A percentile compares a stretch with the other conserved stretches of the same genome.
Evolutionary conservation across 2,888 invertebrate species (phyloP).

Genomic region (Cetonia aurata): DNA sequence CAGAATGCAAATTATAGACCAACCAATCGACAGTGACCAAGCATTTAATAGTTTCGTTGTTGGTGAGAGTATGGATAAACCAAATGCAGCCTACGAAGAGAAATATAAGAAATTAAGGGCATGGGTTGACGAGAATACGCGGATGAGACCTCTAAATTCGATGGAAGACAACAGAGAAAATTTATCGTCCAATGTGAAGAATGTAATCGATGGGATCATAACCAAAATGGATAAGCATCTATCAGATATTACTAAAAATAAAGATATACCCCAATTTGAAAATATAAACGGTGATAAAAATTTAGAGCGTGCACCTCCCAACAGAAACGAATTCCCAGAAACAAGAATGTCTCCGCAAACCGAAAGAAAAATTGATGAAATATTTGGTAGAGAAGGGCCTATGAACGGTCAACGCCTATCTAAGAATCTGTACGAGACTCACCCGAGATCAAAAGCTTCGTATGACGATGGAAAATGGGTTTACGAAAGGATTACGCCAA

Average conservation of each 20-base stretch:
- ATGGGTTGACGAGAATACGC: constrained; percentile 45
- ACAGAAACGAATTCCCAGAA: constrained; percentile 36
- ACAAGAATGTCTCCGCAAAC: constrained; percentile 32
- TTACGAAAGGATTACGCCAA: constrained; percentile 20
- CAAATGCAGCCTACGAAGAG: constrained; percentile 42
- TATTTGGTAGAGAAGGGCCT: constrained; percentile 6
- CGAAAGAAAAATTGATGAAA: constrained; percentile 24
- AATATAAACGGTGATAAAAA: constrained; percentile 35
- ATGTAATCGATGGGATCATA: constrained; percentile 43
- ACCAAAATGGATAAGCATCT: no score
- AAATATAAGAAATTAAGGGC: constrained; percentile 46
- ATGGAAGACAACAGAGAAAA: constrained; percentile 10
- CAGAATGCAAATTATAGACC: no score
- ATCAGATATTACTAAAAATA: no score
- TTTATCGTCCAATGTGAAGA: constrained; percentile 45
- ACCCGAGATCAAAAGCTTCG: constrained; percentile 21
- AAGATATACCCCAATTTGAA: constrained; percentile 12
- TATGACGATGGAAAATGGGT: constrained; percentile 36
- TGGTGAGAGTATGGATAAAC: no score
- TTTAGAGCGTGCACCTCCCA: constrained; percentile 23
- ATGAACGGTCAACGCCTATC: neutral
- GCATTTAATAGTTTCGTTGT: no score
- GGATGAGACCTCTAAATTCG: neutral
- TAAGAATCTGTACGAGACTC: constrained; percentile 30
- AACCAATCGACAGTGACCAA: no score